Evolutionary conservation across 2,888 invertebrate species (phyloP).

Genomic region (Apotomis betuletana): DNA sequence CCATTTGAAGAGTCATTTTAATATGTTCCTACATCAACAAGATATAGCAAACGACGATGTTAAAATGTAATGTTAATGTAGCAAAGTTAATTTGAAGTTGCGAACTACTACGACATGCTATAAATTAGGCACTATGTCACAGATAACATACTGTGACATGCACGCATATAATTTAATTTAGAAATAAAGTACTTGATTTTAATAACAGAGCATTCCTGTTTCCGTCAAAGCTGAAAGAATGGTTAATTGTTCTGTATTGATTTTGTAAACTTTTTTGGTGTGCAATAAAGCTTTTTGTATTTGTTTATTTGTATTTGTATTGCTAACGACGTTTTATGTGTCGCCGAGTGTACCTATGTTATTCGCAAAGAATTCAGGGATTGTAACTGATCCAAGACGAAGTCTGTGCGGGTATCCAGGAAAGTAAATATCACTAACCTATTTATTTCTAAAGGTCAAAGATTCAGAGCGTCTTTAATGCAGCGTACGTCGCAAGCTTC

Average conservation of each 20-base stretch:
- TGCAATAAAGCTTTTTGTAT: no score
- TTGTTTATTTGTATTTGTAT: no score
- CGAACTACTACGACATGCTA: constrained; percentile 29
- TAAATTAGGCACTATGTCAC: constrained; percentile 22
- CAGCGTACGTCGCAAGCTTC: constrained; percentile 45
- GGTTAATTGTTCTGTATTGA: no score
- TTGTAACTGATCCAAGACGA: not conserved
- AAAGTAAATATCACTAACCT: constrained; percentile 4
- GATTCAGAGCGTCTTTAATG: constrained; percentile 20
- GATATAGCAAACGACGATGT: constrained; percentile 48
- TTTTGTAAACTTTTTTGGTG: no score
- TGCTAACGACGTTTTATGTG: not conserved
- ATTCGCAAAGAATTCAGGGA: not conserved
- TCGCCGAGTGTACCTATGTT: not conserved
- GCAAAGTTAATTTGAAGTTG: constrained; percentile 49
- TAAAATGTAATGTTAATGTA: constrained; percentile 49
- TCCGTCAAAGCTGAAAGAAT: constrained; percentile 9
- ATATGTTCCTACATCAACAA: constrained; percentile 45
- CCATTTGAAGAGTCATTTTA: constrained; percentile 43
- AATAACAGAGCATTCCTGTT: constrained; percentile 19
- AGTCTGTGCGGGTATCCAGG: not conserved
- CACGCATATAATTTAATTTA: constrained; percentile 26
- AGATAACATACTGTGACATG: constrained; percentile 26
- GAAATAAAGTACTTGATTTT: constrained; percentile 16
- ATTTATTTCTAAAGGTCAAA: constrained; percentile 26